A percentile compares a stretch with the other conserved stretches of the same genome.
Evolutionary conservation across 64 coral and sea anemone genomes (phyloP).

Genomic region (Cladopsammia gracilis): DNA sequence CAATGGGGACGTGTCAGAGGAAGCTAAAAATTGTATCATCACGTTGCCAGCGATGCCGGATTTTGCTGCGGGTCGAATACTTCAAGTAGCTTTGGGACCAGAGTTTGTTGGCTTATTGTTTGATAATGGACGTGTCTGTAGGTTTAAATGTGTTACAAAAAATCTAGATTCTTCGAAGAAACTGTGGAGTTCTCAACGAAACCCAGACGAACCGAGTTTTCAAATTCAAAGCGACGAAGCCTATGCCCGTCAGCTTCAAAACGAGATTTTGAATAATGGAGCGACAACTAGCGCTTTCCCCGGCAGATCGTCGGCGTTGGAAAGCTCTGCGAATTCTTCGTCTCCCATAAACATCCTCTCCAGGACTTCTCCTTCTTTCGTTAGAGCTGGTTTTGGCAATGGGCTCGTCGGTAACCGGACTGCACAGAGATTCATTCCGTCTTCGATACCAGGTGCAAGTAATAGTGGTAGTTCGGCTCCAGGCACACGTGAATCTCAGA

Average conservation of each 20-base stretch:
- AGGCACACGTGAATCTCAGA: conserved; percentile 4
- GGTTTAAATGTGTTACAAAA: conserved; percentile 88
- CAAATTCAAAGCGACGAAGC: conserved; percentile 94
- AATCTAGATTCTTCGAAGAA: conserved; percentile 67
- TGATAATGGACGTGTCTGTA: conserved; percentile 89
- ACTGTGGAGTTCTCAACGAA: conserved; percentile 12
- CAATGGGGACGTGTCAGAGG: conserved; percentile 9
- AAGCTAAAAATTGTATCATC: conserved; percentile 70
- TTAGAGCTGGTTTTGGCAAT: background rate
- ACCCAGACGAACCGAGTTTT: conserved; percentile 72
- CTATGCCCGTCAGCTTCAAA: conserved; percentile 76
- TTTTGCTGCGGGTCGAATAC: conserved; percentile 55
- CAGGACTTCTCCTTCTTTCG: background rate
- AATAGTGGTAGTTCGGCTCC: background rate
- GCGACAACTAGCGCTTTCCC: background rate
- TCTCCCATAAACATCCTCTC: background rate
- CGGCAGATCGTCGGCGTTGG: background rate
- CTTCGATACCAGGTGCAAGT: background rate
- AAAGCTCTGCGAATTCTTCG: background rate
- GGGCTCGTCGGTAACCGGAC: background rate
- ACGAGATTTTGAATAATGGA: conserved; percentile 4
- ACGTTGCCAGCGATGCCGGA: conserved; percentile 58
- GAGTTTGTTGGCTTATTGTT: conserved; percentile 88
- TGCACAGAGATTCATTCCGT: background rate
- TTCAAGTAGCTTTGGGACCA: conserved; percentile 81